Conservation (phyloP, 2,888 invertebrate species). For the Drosophila niveifrons region DNA sequence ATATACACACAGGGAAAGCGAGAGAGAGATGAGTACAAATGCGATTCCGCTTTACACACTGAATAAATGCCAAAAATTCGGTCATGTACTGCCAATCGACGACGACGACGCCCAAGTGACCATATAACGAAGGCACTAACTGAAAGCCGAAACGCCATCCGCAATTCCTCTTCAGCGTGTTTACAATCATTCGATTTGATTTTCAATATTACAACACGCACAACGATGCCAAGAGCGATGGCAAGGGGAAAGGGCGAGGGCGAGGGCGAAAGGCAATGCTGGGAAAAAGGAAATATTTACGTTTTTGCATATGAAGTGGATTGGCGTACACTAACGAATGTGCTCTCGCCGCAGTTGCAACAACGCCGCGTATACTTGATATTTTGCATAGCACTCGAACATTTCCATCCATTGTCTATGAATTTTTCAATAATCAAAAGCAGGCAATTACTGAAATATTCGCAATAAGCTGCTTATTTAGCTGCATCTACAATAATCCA, state of each 20-base stretch:
- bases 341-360: too few species aligned
- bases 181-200: slow-evolving; percentile 16
- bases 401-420: background rate
- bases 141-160: slow-evolving; percentile 7
- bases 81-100: slow-evolving; percentile 35
- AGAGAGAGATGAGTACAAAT: background rate
- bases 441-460: background rate
- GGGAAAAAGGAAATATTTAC: background rate
- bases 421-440: background rate
- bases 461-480: background rate
- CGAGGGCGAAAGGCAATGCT: background rate
- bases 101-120: slow-evolving; percentile 20
- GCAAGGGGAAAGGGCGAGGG: background rate
- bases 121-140: slow-evolving; percentile 6
- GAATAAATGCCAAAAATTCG: slow-evolving; percentile 37
- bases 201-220: slow-evolving; percentile 8
- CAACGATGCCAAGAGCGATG: background rate
- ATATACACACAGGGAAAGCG: slow-evolving; percentile 6
- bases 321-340: background rate
- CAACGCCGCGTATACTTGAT: slow-evolving; percentile 1
- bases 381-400: background rate
- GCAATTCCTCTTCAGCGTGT: background rate
- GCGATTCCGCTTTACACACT: slow-evolving; percentile 7
- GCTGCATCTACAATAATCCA: background rate
- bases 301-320: slow-evolving; percentile 1